phyloP scores from a whole-genome alignment of 2,888 invertebrate genomes.

The Globia sparganii region DNA sequence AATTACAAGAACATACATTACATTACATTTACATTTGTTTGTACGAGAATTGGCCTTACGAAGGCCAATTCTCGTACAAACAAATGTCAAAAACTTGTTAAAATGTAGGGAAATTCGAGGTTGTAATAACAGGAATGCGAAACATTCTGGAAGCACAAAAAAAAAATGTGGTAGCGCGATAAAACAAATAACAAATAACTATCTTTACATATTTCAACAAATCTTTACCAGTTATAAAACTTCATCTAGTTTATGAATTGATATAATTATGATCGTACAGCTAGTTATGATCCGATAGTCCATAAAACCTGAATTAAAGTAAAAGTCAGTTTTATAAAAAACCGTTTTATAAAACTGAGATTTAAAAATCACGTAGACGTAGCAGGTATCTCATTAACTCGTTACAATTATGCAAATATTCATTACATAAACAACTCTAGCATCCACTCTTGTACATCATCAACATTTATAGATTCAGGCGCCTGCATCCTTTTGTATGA shows the following conservation, averaged over 20 bases:
- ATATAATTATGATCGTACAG: not conserved
- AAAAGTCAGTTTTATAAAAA: not conserved
- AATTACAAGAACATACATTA: too few species aligned
- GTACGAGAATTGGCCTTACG: too few species aligned
- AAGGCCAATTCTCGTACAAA: too few species aligned
- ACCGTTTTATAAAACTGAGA: not conserved
- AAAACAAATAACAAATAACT: too few species aligned
- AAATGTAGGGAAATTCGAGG: too few species aligned
- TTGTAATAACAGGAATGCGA: too few species aligned
- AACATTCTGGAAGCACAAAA: too few species aligned
- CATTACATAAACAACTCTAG: not conserved
- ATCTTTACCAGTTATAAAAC: not conserved
- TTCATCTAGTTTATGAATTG: not conserved
- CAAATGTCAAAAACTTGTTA: too few species aligned
- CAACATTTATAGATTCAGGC: slow-evolving; percentile 17
- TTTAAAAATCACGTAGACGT: not conserved
- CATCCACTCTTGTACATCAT: not conserved
- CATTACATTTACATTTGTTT: too few species aligned
- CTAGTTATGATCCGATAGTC: not conserved
- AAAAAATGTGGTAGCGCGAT: too few species aligned
- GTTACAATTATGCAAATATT: slow-evolving; percentile 28
- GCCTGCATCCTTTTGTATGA: slow-evolving; percentile 33
- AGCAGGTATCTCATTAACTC: slow-evolving; percentile 8
- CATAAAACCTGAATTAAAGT: not conserved
- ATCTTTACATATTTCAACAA: not conserved